Base-by-base conservation (phyloP, 2,888 invertebrate species). In the Phanerotoma sp. region DNA sequence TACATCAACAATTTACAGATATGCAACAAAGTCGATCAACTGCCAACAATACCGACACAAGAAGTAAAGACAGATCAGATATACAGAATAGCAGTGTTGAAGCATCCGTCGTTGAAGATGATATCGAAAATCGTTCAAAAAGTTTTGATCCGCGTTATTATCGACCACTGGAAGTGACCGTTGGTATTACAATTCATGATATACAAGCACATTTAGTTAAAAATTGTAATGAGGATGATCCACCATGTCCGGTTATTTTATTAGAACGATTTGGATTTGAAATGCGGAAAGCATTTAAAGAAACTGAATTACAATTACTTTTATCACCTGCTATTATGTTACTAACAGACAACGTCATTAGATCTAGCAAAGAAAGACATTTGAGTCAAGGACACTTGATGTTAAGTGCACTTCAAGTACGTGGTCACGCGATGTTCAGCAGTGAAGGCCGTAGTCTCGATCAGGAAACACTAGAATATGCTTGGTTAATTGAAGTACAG, bases 401-500 rank as follows among this genome's bases (percentile, higher is more conserved):
- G 81, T 79, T 94, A 4, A 92, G 93, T 2, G 91, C 92, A 0
- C 82, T 93, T 42, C 92, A 93, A 77, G 84, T 95, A 55, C 84
- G 98, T 64, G 98, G 97, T 0, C 95, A 96, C 75, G 96, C 95
- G 0, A 92, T 96, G 87, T 99, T 98, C 73, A 97, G 97, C 65
- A 93, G 93, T 70, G 87, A 92, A 52, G 95, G 93, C 51, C 83
- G 95, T 59, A 86, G 88, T 7, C 81, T 96, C 16, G 94, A 96
- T 68, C 90, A 95, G 75, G 97, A 97, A 68, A 96, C 97, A 0
- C 79, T 98, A 15, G 99, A 99, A 75, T 99, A 99, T 75, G 94
- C 91, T 0, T 99, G 99, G 99, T 82, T 97, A 66, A 86, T 98
- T 67, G 98, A 99, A 77, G 84, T 96, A 4, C 93, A 96, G 66